A percentile compares a stretch with the other conserved stretches of the same genome.
phyloP scores from a whole-genome alignment of 2,888 invertebrate genomes.

The Stratiomys singularior region DNA sequence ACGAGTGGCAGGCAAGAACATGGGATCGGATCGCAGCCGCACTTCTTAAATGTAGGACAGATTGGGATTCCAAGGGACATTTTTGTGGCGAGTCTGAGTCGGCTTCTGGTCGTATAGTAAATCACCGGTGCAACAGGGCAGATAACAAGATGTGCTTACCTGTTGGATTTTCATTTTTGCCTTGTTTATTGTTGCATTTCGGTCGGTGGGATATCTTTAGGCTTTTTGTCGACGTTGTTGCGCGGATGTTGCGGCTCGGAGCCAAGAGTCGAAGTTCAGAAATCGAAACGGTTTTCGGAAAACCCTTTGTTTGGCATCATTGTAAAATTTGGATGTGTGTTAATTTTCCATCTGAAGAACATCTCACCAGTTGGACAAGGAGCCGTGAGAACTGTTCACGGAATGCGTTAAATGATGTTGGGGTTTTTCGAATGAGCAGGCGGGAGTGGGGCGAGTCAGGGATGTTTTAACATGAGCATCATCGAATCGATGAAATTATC shows the following conservation, averaged over 20 bases:
- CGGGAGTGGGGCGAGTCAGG: not conserved
- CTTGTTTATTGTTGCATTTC: constrained; percentile 23
- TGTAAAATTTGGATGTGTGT: constrained; percentile 41
- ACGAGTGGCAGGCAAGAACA: not conserved
- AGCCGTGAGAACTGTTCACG: constrained; percentile 50
- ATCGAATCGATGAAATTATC: constrained; percentile 28
- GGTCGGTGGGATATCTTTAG: constrained; percentile 13
- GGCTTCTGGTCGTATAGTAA: constrained; percentile 53
- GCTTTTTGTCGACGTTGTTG: not conserved
- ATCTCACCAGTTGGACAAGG: constrained; percentile 33
- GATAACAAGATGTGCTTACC: constrained; percentile 51
- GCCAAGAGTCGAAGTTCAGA: not conserved
- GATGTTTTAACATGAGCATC: constrained; percentile 23
- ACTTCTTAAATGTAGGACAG: constrained; percentile 43
- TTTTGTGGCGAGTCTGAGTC: constrained; percentile 52
- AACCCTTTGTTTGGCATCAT: constrained; percentile 39
- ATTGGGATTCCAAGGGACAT: constrained; percentile 48
- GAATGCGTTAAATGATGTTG: constrained; percentile 49
- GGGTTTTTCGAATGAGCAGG: not conserved
- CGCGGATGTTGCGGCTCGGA: not conserved
- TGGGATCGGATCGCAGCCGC: constrained; percentile 19
- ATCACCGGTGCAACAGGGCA: constrained; percentile 52
- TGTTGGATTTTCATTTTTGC: constrained; percentile 47
- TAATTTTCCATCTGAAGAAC: constrained; percentile 43
- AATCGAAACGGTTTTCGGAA: constrained; percentile 37